phyloP scores from a whole-genome alignment of 1,140 invertebrate genomes.

The Macrotrachela quadricornifera region DNA sequence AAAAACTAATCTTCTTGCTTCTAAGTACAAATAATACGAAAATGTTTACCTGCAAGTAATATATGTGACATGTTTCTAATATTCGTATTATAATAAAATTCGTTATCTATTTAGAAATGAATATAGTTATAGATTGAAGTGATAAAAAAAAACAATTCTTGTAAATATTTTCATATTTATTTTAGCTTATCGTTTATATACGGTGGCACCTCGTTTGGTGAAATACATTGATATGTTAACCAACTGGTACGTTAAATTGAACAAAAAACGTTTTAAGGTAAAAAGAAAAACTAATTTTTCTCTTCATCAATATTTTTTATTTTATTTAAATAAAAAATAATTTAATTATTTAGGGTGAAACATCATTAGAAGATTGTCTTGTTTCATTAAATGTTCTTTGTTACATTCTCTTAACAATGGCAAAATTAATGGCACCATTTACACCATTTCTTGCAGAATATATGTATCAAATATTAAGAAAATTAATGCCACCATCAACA shows the following conservation, averaged over 20 bases:
- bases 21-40: too few relatives aligned
- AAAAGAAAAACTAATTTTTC: too few relatives aligned
- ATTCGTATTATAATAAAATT: background rate
- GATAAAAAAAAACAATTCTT: too few relatives aligned
- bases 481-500: slow-evolving; percentile 14
- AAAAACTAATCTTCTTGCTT: too few relatives aligned
- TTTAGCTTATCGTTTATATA: slow-evolving; percentile 68
- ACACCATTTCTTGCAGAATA: slow-evolving; percentile 87
- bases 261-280: slow-evolving; percentile 65
- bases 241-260: slow-evolving; percentile 96
- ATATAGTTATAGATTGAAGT: too few relatives aligned
- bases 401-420: slow-evolving; percentile 2
- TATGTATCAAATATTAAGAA: slow-evolving; percentile 68
- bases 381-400: slow-evolving; percentile 6
- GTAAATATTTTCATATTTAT: too few relatives aligned
- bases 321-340: slow-evolving; percentile 2
- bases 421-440: slow-evolving; percentile 51
- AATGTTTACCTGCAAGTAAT: too few relatives aligned
- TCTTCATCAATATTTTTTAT: too few relatives aligned
- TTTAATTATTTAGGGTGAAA: slow-evolving; percentile 8
- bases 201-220: slow-evolving; percentile 70
- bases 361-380: slow-evolving; percentile 1
- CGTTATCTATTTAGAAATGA: too few relatives aligned
- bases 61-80: too few relatives aligned
- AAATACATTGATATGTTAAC: slow-evolving; percentile 92